phyloP scores from a whole-genome alignment of 2,888 invertebrate species.

The Crioceris asparagi region DNA sequence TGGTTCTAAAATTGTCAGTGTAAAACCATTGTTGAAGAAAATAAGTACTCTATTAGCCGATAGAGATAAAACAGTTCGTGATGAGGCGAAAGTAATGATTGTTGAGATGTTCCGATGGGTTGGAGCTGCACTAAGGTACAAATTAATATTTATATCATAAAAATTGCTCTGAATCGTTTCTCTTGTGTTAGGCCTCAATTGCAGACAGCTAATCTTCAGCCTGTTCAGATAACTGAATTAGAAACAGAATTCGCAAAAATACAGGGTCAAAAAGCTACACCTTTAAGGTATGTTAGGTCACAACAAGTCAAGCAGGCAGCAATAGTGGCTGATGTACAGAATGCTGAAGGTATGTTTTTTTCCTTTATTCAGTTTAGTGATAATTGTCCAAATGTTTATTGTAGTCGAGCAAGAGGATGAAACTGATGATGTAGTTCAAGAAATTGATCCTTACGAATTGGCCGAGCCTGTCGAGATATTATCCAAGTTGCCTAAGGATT shows the following conservation, averaged over 20 bases:
- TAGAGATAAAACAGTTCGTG: slow-evolving; percentile 81
- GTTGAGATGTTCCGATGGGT: slow-evolving; percentile 77
- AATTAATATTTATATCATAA: neutral
- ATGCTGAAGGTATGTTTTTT: slow-evolving; percentile 3
- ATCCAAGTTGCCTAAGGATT: slow-evolving; percentile 87
- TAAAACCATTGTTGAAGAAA: slow-evolving; percentile 84
- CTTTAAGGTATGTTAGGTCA: slow-evolving; percentile 66
- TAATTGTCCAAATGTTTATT: too few species aligned
- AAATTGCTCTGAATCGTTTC: too few species aligned
- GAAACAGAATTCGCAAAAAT: slow-evolving; percentile 78
- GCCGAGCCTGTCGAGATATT: slow-evolving; percentile 88
- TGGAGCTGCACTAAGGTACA: slow-evolving; percentile 33
- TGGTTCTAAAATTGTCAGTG: slow-evolving; percentile 80
- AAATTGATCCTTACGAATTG: slow-evolving; percentile 83
- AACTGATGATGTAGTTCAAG: slow-evolving; percentile 40
- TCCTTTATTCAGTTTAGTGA: neutral
- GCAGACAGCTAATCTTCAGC: slow-evolving; percentile 76
- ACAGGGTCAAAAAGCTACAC: slow-evolving; percentile 52
- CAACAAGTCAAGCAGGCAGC: slow-evolving; percentile 62
- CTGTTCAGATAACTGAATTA: slow-evolving; percentile 81
- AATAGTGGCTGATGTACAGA: slow-evolving; percentile 30
- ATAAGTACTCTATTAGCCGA: slow-evolving; percentile 76
- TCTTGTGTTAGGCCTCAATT: slow-evolving; percentile 45
- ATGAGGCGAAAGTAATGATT: slow-evolving; percentile 84
- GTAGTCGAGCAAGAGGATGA: slow-evolving; percentile 45